Evolutionary conservation across 2,888 invertebrate species (phyloP).

Genomic region (Chymomyza caudatula): DNA sequence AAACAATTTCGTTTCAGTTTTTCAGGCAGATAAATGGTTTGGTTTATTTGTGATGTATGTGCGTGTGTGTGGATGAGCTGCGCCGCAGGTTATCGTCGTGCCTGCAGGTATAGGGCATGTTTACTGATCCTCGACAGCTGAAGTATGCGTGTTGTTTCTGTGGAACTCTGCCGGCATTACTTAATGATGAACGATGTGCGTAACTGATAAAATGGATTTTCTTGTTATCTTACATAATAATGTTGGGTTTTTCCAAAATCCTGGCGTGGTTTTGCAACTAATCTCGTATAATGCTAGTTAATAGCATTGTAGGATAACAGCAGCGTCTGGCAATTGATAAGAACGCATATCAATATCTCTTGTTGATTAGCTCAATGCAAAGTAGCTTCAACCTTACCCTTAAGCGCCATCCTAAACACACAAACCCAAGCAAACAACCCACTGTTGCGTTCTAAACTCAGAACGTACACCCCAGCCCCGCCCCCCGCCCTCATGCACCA

Average conservation of each 20-base stretch:
- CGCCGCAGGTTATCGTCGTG: slow-evolving; percentile 45
- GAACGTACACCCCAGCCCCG: slow-evolving; percentile 38
- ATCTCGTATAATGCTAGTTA: neutral
- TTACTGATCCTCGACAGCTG: slow-evolving; percentile 52
- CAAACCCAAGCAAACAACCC: slow-evolving; percentile 8
- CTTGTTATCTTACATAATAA: slow-evolving; percentile 48
- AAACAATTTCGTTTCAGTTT: slow-evolving; percentile 57
- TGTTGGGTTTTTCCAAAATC: neutral
- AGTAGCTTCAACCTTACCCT: neutral
- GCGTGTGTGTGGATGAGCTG: slow-evolving; percentile 10
- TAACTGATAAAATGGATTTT: slow-evolving; percentile 57
- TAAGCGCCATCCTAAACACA: neutral
- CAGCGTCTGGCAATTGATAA: neutral
- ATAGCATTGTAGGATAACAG: neutral
- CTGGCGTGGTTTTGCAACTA: neutral
- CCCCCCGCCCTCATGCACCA: slow-evolving; percentile 18
- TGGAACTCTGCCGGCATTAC: slow-evolving; percentile 23
- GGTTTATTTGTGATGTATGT: neutral
- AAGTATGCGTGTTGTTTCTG: slow-evolving; percentile 33
- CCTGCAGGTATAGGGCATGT: slow-evolving; percentile 42
- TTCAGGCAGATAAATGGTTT: slow-evolving; percentile 35
- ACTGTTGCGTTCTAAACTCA: too few species aligned
- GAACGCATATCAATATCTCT: slow-evolving; percentile 47
- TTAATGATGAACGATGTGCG: slow-evolving; percentile 34
- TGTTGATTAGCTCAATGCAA: slow-evolving; percentile 54